Evolutionary conservation across 2,888 invertebrate genomes (phyloP), one percentile per base, ranked within the genome.

Genomic region (Trissolcus brochymenae): DNA sequence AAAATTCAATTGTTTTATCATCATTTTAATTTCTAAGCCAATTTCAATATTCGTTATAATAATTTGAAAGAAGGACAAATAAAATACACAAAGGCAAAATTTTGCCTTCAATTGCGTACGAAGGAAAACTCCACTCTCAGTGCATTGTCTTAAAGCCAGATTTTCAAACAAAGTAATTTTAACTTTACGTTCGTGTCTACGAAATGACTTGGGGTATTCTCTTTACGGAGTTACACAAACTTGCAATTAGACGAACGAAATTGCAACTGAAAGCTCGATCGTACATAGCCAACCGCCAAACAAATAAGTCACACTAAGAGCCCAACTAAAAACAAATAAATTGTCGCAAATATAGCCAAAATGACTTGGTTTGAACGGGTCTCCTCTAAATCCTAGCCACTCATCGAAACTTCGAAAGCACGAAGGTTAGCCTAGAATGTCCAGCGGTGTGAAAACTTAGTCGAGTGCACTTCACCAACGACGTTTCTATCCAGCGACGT

Each of bases 381-480:
- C 17, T 9, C 50, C 51, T 41, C 60, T 51, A 50, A 70, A 75
- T 68, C 59, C 49, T 49, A 55, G 54, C 7, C 57, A 50, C 70
- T 64, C 75, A 49, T 68, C 61, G 56, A 49, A 75, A 64, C 25
- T 65, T 21, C 17, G n/a, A 76, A 76, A 75, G 68, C 59, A 70
- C 54, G 70, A 53, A 29, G 53, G 61, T 61, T 55, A 54, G 70
- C 56, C 55, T 41, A 43, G 59, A 67, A 17, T 59, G 73, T 62
- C 73, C 74, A 71, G 25, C 59, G 57, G 70, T 50, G 75, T 59
- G 64, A 72, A 78, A 78, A 78, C 64, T 67, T 78, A 54, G 62
- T 64, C 19, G 43, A 61, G 41, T 54, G 57, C 66, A 62, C 70
- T 72, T 68, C 61, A 60, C 54, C 41, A 51, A 19, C 57, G 50